Evolutionary conservation across 2,888 invertebrate genomes (phyloP).

Genomic region (Apamea epomidion): DNA sequence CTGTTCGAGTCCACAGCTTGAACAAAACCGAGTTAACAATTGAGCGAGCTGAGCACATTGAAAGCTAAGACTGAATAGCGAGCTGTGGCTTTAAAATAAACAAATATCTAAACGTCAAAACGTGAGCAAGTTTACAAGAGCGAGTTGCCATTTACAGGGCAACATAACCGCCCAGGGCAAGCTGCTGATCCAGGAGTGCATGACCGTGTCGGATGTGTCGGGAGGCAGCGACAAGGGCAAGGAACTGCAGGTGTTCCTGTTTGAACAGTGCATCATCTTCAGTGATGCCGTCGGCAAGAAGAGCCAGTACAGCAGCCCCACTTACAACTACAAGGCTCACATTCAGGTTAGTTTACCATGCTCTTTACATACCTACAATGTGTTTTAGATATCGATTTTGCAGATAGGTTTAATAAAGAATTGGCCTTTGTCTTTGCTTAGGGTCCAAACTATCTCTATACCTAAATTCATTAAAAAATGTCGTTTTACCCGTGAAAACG

Average conservation of each 20-base stretch:
- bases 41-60: background rate
- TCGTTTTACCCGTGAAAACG: background rate
- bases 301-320: slow-evolving; percentile 97
- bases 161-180: slow-evolving; percentile 99
- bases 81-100: slow-evolving; percentile 1
- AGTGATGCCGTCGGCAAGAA: slow-evolving; percentile 98
- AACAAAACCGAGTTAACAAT: background rate
- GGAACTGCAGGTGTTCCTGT: slow-evolving; percentile 98
- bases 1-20: slow-evolving; percentile 29
- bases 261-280: slow-evolving; percentile 99
- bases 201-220: slow-evolving; percentile 93
- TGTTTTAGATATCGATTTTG: background rate
- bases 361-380: background rate
- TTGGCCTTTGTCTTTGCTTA: background rate
- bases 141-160: slow-evolving; percentile 91
- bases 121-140: slow-evolving; percentile 19
- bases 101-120: background rate
- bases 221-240: slow-evolving; percentile 85
- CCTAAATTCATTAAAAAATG: background rate
- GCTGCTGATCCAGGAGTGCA: slow-evolving; percentile 95
- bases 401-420: background rate
- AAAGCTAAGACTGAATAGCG: background rate
- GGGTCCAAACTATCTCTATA: background rate
- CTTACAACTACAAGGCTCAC: slow-evolving; percentile 98
- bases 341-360: slow-evolving; percentile 94